phyloP scores from a whole-genome alignment of 2,113 vertebrate species.

The Microtus montanus region DNA sequence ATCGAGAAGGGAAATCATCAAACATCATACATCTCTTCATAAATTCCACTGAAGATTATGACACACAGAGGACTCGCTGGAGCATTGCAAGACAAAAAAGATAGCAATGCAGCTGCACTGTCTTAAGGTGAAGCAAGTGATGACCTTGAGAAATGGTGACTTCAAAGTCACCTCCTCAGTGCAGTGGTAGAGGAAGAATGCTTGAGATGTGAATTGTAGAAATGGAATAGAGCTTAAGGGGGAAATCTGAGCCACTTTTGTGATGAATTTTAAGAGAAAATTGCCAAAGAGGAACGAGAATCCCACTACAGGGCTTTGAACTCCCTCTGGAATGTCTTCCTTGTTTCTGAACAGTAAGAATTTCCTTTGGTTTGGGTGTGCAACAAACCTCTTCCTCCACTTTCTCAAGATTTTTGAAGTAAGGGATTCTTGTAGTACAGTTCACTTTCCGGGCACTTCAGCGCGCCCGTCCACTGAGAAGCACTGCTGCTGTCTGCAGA shows the following conservation, averaged over 20 bases:
- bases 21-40: neutral
- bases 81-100: neutral
- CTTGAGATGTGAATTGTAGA: neutral
- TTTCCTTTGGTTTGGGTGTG: neutral
- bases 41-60: neutral
- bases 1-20: neutral
- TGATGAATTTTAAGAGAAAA: neutral
- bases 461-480: neutral
- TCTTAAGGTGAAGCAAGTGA: neutral
- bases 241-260: neutral
- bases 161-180: neutral
- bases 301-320: neutral
- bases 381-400: neutral
- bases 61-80: neutral
- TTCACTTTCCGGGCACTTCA: neutral
- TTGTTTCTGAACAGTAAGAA: neutral
- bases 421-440: neutral
- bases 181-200: neutral
- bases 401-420: neutral
- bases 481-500: neutral
- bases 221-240: neutral
- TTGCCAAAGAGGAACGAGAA: neutral
- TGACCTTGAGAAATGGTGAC: neutral
- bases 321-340: neutral
- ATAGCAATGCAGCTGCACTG: neutral